Evolutionary conservation across 2,797 vertebrate species (phyloP), one percentile per base, ranked within the genome.

Genomic region (Mormyrops boulengeri): DNA sequence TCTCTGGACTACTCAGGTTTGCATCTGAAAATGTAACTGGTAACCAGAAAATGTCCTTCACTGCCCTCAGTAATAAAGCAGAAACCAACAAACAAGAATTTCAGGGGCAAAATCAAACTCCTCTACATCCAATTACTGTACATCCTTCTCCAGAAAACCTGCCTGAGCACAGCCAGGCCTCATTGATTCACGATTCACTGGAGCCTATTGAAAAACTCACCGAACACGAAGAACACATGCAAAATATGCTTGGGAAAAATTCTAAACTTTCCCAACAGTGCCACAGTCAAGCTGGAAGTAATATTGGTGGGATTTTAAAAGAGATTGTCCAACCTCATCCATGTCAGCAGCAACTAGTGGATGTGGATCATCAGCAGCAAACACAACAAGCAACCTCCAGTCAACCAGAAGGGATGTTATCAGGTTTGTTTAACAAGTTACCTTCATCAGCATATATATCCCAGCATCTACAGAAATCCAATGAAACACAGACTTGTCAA

Each of bases 1-100:
- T 97, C 86, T 94, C 96, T 91, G 95, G 95, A 0, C 93, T 96
- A 90, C 94, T 96, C 91, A 98, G 95, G 92, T 95, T 95, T 92
- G 94, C 96, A 89, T 95, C 91, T 89, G 96, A 97, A 91, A 95
- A 94, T 87, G 90, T 93, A 44, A 91, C 94, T 69, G 80, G 26
- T 2, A 66, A 34, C 66, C 89, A 89, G 47, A 88, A 92, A 85
- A 60, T 89, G 60, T 87, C 22, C 3, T 47, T 88, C 89, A 91
- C 57, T 89, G 60, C 50, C 2, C 92, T 93, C 6, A 88, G 89
- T 90, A 90, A 55, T 22, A 92, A 94, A 89, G 87, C 34, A 88
- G 84, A 90, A 88, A 17, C 49, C 87, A 41, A 84, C 47, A 77
- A 88, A 84, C 92, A 92, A 85, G 53, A 89, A 34, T 87, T 55